Evolutionary conservation across 1,140 invertebrate species (phyloP).

Genomic region (Physella acuta): DNA sequence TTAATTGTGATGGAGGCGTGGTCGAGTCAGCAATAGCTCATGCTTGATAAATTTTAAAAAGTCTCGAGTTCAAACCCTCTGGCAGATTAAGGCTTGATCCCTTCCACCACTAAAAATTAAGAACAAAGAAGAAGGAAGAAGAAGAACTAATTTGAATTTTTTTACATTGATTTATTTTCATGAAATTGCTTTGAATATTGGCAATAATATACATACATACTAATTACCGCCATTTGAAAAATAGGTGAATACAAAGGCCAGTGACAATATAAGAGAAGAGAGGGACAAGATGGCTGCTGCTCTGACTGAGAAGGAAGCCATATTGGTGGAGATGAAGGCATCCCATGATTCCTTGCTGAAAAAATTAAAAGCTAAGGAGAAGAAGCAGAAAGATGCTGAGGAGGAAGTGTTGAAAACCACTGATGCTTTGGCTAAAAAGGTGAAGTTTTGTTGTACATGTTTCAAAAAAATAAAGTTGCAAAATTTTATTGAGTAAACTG

Average conservation of each 20-base stretch:
- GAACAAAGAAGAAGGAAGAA: too few species aligned
- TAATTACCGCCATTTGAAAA: not conserved
- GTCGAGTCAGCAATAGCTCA: too few species aligned
- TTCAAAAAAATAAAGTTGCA: not conserved
- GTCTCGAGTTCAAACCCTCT: too few species aligned
- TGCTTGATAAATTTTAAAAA: too few species aligned
- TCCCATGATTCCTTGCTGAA: constrained; percentile 41
- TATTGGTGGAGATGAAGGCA: constrained; percentile 44
- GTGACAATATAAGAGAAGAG: constrained; percentile 46
- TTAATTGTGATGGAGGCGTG: too few species aligned
- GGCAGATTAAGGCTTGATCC: too few species aligned
- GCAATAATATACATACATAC: too few species aligned
- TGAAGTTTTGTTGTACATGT: not conserved
- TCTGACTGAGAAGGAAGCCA: constrained; percentile 41
- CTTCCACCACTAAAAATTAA: too few species aligned
- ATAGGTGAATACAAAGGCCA: constrained; percentile 31
- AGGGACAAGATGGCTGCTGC: constrained; percentile 41
- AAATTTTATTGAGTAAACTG: too few species aligned
- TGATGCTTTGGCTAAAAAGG: constrained; percentile 5
- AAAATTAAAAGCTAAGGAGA: constrained; percentile 50
- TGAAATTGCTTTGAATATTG: not conserved
- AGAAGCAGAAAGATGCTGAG: constrained; percentile 46
- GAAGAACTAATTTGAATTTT: too few species aligned
- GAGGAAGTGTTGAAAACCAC: constrained; percentile 39
- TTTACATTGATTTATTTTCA: too few species aligned